phyloP scores from a whole-genome alignment of 2,113 vertebrate genomes.

The Gorsachius goisagi region DNA sequence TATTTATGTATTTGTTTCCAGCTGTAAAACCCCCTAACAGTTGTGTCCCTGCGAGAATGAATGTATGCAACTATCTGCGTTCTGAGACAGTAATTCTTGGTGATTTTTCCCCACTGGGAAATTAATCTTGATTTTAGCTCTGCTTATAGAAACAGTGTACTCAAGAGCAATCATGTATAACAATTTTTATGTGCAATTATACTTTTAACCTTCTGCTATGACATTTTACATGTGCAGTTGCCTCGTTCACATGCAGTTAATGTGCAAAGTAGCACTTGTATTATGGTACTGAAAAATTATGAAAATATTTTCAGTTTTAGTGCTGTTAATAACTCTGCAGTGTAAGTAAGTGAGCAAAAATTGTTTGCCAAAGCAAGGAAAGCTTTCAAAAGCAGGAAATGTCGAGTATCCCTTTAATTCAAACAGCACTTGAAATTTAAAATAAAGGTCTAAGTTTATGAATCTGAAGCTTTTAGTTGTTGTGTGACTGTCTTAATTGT shows the following conservation, averaged over 20 bases:
- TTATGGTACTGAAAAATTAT: neutral
- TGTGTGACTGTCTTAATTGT: neutral
- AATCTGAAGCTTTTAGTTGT: neutral
- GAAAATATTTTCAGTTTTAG: neutral
- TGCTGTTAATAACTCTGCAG: neutral
- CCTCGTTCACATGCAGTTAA: neutral
- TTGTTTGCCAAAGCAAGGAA: neutral
- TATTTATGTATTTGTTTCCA: neutral
- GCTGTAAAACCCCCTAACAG: neutral
- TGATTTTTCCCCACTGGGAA: neutral
- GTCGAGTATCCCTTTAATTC: neutral
- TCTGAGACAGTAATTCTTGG: neutral
- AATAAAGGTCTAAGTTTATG: neutral
- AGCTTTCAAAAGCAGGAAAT: neutral
- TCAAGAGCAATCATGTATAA: neutral
- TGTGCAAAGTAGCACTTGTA: neutral
- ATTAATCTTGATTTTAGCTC: neutral
- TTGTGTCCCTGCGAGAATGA: neutral
- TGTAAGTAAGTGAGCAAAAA: neutral
- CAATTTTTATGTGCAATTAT: neutral
- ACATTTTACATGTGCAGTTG: neutral
- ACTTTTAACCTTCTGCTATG: neutral
- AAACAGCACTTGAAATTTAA: neutral
- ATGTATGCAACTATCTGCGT: neutral
- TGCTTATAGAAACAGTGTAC: neutral